These are phyloP conservation scores for Pterophyllum scalare DNA, from an alignment of 2,113 vertebrate genomes.

Conservation along the genomic window DNA sequence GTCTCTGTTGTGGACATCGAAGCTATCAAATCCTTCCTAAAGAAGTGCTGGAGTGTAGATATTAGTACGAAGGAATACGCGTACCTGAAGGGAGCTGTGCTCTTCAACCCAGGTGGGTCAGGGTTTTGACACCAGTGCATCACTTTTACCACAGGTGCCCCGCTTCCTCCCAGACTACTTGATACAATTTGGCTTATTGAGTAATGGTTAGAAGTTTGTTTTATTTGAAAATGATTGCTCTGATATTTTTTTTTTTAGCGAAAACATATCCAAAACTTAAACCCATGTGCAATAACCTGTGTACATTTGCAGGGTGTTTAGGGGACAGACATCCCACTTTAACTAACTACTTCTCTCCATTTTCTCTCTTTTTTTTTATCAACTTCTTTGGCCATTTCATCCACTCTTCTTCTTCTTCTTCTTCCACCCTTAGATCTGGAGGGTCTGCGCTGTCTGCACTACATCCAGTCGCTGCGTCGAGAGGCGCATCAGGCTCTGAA, in stretches of 20 bases:
- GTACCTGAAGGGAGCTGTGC: constrained; percentile 94
- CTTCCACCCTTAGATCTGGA: constrained; percentile 87
- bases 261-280: not conserved
- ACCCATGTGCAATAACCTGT: not conserved
- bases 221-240: not conserved
- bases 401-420: too few species aligned
- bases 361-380: not conserved
- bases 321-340: not conserved
- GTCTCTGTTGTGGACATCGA: constrained; percentile 86
- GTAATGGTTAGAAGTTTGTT: not conserved
- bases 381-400: not conserved
- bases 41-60: constrained; percentile 93
- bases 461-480: constrained; percentile 93
- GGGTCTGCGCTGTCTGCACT: constrained; percentile 90
- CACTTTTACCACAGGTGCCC: constrained; percentile 6
- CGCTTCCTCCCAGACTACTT: not conserved
- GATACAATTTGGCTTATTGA: not conserved
- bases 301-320: not conserved
- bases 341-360: not conserved
- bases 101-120: constrained; percentile 92
- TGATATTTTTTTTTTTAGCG: not conserved
- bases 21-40: constrained; percentile 88
- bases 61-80: constrained; percentile 97
- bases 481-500: constrained; percentile 94
- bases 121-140: not conserved